Evolutionary conservation across 2,888 invertebrate genomes (phyloP).

Genomic region (Eristalis arbustorum): DNA sequence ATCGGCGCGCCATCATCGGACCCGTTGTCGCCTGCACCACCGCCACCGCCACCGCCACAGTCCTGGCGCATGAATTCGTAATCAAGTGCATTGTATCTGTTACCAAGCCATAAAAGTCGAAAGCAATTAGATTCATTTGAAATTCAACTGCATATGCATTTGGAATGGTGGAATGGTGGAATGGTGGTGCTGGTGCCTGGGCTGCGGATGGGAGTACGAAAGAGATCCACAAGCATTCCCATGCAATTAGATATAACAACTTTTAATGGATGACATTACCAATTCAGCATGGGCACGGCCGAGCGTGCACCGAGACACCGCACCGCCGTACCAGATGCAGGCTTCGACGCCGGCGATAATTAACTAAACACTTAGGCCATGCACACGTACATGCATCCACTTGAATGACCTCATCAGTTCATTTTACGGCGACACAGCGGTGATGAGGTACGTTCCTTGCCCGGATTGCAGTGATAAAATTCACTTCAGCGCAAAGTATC

Average conservation of each 20-base stretch:
- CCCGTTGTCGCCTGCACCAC: background rate
- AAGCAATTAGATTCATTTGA: constrained; percentile 68
- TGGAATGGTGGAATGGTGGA: background rate
- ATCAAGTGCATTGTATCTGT: constrained; percentile 66
- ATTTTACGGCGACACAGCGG: background rate
- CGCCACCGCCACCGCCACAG: background rate
- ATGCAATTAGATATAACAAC: constrained; percentile 65
- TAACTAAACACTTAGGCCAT: constrained; percentile 38
- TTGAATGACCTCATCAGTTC: constrained; percentile 48
- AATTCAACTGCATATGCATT: constrained; percentile 47
- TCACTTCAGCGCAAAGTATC: constrained; percentile 46
- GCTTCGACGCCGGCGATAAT: constrained; percentile 23
- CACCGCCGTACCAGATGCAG: constrained; percentile 43
- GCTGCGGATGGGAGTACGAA: background rate
- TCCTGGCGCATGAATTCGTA: constrained; percentile 51
- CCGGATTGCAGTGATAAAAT: constrained; percentile 35
- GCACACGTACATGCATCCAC: constrained; percentile 2
- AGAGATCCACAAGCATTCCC: constrained; percentile 44
- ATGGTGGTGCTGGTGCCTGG: no score
- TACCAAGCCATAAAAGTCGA: constrained; percentile 54
- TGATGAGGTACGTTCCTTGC: background rate
- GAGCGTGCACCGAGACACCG: constrained; percentile 3
- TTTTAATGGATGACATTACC: constrained; percentile 68
- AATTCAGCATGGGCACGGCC: constrained; percentile 42
- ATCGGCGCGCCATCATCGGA: background rate